phyloP scores from a whole-genome alignment of 2,113 vertebrate genomes.

The Microcebus murinus region DNA sequence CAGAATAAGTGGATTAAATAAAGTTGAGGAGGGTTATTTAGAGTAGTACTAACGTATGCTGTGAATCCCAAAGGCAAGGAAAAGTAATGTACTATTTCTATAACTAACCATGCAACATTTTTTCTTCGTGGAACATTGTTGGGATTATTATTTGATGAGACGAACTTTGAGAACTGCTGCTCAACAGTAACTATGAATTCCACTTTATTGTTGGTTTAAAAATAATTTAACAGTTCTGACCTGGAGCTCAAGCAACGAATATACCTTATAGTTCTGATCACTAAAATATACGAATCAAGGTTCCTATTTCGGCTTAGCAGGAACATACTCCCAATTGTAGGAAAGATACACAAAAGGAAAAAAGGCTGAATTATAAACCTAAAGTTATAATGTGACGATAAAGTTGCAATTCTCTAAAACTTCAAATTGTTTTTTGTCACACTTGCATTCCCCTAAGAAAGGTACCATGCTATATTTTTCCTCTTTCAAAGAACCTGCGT shows the following conservation, averaged over 20 bases:
- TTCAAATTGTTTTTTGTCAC: neutral
- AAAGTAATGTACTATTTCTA: neutral
- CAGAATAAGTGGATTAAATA: neutral
- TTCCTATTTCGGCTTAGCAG: neutral
- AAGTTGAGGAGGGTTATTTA: neutral
- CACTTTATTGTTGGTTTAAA: neutral
- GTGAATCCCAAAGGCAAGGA: neutral
- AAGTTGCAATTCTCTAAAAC: neutral
- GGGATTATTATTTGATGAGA: neutral
- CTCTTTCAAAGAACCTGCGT: neutral
- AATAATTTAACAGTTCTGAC: constrained; percentile 20
- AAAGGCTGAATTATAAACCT: neutral
- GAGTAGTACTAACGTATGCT: neutral
- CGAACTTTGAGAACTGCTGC: neutral
- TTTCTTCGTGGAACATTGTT: neutral
- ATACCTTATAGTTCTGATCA: neutral
- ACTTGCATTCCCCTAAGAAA: neutral
- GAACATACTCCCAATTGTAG: neutral
- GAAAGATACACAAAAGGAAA: neutral
- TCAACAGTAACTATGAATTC: neutral
- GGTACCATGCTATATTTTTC: neutral
- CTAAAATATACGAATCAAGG: neutral
- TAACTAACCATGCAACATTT: neutral
- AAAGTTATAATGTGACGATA: neutral
- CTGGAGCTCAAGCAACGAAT: neutral